Evolutionary conservation across 2,888 invertebrate genomes (phyloP).

Genomic region (Trilocha varians): DNA sequence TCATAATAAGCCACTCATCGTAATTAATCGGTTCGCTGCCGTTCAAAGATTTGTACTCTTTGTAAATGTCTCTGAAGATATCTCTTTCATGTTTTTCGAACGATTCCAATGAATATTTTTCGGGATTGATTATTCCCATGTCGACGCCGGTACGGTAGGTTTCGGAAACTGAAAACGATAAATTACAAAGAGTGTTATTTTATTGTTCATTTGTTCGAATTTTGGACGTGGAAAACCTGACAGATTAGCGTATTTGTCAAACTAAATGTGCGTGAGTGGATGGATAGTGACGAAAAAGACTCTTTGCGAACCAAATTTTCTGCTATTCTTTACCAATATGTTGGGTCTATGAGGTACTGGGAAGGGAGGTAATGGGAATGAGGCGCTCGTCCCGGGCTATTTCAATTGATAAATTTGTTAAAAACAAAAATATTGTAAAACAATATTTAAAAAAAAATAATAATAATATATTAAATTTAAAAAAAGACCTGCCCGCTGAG

Average conservation of each 20-base stretch:
- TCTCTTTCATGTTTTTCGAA: constrained; percentile 39
- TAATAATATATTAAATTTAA: no score
- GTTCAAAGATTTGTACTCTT: constrained; percentile 29
- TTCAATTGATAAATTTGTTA: no score
- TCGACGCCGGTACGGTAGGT: constrained; percentile 33
- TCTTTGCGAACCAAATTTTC: no score
- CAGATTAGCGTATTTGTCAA: constrained; percentile 11
- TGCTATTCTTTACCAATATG: no score
- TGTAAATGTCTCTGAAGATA: constrained; percentile 37
- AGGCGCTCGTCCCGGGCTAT: no score
- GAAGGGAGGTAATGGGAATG: no score
- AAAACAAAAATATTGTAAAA: no score
- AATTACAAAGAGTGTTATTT: constrained; percentile 15
- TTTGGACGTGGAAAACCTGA: constrained; percentile 16
- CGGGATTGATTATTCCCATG: constrained; percentile 45
- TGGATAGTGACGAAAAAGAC: no score
- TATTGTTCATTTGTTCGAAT: constrained; percentile 16
- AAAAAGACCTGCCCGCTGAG: no score
- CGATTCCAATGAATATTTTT: constrained; percentile 40
- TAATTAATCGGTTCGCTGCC: constrained; percentile 34
- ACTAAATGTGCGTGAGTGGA: neutral
- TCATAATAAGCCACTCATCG: constrained; percentile 44
- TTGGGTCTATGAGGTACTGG: no score
- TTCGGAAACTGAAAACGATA: constrained; percentile 28
- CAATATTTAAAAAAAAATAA: no score